Evolutionary conservation across 1,140 invertebrate species (phyloP), one percentile per base, ranked within the genome.

Genomic region (Ips nitidus): DNA sequence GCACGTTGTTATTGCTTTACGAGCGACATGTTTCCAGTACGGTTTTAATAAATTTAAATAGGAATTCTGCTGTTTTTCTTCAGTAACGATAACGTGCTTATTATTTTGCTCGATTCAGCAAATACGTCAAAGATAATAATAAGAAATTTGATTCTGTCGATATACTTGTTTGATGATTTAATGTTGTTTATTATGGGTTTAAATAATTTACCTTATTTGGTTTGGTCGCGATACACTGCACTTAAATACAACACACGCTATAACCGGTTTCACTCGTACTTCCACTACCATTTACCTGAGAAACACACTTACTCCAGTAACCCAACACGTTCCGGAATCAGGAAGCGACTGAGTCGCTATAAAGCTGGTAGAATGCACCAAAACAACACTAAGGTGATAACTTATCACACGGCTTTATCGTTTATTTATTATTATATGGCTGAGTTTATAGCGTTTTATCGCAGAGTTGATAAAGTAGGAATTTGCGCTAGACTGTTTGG

Each of bases 361-460:
- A 67, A 67, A 56, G 59, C 56, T 64, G 22, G 59, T 67, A 50
- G 58, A 74, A 72, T 74, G 71, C 73, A 72, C 71, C 67, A 73
- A 76, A 76, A 73, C 71, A 76, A 56, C 45, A 73, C 71, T 70
- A 74, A 76, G 75, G 75, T 76, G 75, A 76, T 76, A 76, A 75
- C 67, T 66, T 76, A 76, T 75, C 74, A 70, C 53, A n/a, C 66
- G 50, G 53, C 64, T 69, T 75, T 75, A 75, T 76, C 75, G 74
- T 39, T 37, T 70, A 74, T 75, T 75, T 74, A 72, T 74, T 75
- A 60, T 65, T 67, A 67, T 55, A 76, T 75, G 73, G 73, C 74
- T 70, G 57, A 74, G 75, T 75, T 65, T 74, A 67, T 59, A 67
- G 41, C 74, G 73, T 75, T 67, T 75, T 75, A 75, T 76, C 75